Base-by-base conservation (phyloP, 1,140 invertebrate species). In the Brachionus plicatilis region DNA sequence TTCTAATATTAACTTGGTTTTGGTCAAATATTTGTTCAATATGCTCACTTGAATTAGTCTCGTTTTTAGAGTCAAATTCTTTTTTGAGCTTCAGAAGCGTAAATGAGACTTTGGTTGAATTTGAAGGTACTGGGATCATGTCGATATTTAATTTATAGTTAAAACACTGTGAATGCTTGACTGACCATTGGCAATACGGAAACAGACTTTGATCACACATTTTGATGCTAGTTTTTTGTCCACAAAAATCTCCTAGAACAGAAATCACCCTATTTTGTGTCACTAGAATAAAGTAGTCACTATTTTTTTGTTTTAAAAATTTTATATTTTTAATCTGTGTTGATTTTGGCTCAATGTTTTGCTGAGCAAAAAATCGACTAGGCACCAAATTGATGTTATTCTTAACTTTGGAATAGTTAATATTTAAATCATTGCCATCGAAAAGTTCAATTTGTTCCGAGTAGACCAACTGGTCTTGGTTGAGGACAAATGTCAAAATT, bases 1-100 rank as follows among this genome's bases (percentile, higher is more conserved):
- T 50, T 76, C 11, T 50, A n/a, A 76, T n/a, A 76, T 47, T 76
- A n/a, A 76, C 50, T 27, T 76, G 17, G 14, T 76, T 76, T 75
- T 75, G 12, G 9, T 75, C 20, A 60, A 20, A 20, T 60, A 43
- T 43, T 43, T 43, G 33, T 45, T 41, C 33, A 33, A 29, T 24
- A 14, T 14, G 29, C 27, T 47, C 41, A 11, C 43, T 76, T 17
- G 72, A 27, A 50, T 50, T 50, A 3, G 72, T 76, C 43, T 50
- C 41, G 50, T 76, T 76, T 50, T 50, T 76, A 6, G 9, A 50
- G 11, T 76, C 45, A 24, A 17, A 17, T 20, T 72, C 8, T 17
- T 68, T 68, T 43, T 43, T 72, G 14, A 60, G 53, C 17, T 60
- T 60, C 0, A 60, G 20, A 8, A 60, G 53, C 6, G n/a, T 27